Evolutionary conservation across 2,888 invertebrate species (phyloP).

Genomic region (Teleogryllus oceanicus): DNA sequence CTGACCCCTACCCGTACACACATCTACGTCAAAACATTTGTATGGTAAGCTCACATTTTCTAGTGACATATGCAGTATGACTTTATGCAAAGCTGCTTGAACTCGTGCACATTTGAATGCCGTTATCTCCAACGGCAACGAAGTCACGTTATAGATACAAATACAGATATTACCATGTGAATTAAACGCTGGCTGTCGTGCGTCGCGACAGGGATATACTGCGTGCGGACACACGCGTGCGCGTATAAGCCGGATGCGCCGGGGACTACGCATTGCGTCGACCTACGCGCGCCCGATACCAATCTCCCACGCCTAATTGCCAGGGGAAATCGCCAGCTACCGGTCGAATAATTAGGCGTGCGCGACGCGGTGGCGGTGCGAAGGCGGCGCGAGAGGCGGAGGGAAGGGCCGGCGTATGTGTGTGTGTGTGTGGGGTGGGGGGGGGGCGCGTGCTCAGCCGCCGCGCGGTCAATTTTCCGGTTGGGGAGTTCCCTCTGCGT

Average conservation of each 20-base stretch:
- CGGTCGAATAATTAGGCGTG: constrained; percentile 4
- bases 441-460: not conserved
- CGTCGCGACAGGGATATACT: not conserved
- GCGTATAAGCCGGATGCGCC: not conserved
- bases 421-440: not conserved
- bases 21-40: no score
- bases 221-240: not conserved
- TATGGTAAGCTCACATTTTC: no score
- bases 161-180: not conserved
- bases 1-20: no score
- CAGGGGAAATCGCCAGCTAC: constrained; percentile 3
- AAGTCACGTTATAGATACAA: not conserved
- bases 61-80: no score
- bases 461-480: not conserved
- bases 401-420: not conserved
- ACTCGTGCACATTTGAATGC: no score
- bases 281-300: not conserved
- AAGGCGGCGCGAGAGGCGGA: not conserved
- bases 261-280: not conserved
- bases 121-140: no score
- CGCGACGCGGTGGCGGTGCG: not conserved
- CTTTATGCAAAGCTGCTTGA: no score
- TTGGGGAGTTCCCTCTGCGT: not conserved
- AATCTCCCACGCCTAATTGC: not conserved
- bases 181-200: not conserved